These are phyloP conservation scores for Amphibalanus amphitrite DNA, from an alignment of 1,140 invertebrate genomes.

Conservation along the genomic window DNA sequence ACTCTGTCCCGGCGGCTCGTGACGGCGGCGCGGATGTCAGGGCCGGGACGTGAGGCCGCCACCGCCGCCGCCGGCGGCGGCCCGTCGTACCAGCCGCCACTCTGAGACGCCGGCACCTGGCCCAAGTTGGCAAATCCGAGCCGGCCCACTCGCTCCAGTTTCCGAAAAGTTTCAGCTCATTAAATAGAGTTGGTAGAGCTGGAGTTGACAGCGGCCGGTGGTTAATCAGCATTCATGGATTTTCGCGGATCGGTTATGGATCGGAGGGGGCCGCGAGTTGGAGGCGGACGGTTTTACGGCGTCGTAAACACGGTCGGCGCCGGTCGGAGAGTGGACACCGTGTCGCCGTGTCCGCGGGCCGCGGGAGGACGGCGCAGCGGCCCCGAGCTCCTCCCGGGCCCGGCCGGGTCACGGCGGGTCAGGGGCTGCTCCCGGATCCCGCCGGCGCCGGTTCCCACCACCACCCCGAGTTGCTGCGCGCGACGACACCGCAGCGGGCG, in stretches of 20 bases:
- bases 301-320: not conserved
- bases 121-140: not conserved
- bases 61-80: no score
- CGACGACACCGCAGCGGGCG: no score
- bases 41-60: not conserved
- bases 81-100: not conserved
- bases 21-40: not conserved
- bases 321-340: not conserved
- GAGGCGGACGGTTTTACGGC: not conserved
- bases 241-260: not conserved
- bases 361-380: not conserved
- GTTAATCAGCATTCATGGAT: constrained; percentile 1
- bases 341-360: not conserved
- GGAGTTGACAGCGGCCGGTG: not conserved
- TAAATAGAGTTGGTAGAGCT: not conserved
- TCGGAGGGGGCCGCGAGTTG: not conserved
- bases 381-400: no score
- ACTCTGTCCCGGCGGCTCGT: not conserved
- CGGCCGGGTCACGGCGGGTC: no score
- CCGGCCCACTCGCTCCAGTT: not conserved
- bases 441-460: no score
- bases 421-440: no score
- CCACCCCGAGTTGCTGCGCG: no score
- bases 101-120: not conserved
- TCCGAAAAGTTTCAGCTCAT: not conserved